Conservation (phyloP, 2,113 vertebrate genomes). For the Pionites leucogaster region DNA sequence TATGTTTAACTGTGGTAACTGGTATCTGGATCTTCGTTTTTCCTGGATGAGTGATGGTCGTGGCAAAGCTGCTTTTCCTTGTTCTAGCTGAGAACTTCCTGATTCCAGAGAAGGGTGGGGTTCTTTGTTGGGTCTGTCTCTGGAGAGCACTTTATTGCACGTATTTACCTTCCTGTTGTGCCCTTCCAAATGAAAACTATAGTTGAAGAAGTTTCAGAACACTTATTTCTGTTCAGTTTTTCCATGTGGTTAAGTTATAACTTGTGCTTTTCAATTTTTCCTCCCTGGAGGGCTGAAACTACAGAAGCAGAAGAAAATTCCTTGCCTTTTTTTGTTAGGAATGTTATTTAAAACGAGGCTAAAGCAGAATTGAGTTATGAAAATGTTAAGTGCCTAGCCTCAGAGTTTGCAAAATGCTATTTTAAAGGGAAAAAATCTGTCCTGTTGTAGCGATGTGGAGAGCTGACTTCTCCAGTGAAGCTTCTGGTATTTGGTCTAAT, state of each 20-base stretch:
- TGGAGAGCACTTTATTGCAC: neutral
- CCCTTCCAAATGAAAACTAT: neutral
- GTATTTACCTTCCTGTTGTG: neutral
- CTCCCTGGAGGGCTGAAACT: neutral
- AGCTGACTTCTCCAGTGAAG: neutral
- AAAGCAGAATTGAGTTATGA: neutral
- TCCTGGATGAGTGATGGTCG: neutral
- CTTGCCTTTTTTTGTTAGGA: neutral
- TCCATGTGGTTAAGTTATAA: neutral
- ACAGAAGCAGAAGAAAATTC: neutral
- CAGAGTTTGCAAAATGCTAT: neutral
- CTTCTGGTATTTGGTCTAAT: neutral
- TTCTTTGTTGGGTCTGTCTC: neutral
- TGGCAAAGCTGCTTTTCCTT: neutral
- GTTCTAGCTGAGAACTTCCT: constrained; percentile 16
- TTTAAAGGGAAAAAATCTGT: neutral
- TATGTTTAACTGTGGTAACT: neutral
- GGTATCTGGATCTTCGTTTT: neutral
- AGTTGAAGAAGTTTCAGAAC: neutral
- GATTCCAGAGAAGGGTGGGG: neutral
- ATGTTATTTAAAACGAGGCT: neutral
- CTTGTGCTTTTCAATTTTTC: neutral
- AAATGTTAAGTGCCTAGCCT: neutral
- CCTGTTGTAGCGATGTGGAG: neutral
- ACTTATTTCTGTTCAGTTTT: neutral